Evolutionary conservation across 1,140 invertebrate species (phyloP), one percentile per base, ranked within the genome.

Genomic region (Globodera ellingtonae): DNA sequence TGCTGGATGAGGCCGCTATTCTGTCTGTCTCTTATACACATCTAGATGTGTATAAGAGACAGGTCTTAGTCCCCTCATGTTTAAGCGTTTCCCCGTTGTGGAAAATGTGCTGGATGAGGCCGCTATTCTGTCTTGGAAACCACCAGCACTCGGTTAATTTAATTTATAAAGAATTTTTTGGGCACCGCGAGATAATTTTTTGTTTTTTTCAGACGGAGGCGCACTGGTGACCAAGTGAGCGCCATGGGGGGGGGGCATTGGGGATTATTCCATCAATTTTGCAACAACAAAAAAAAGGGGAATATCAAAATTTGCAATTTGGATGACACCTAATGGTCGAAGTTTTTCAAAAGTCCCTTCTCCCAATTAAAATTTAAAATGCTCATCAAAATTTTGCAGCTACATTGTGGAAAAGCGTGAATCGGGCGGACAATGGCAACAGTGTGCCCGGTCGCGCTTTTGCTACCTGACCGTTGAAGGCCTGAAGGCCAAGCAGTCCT

Each of bases 381-480:
- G 35, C 67, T 56, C 5, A 24, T 3, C 35, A 21, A 52, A 21
- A 35, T 66, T 78, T 78, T 84, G 5, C 35, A 96, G 95, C 87
- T 98, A 98, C 86, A 90, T 96, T 72, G 94, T 98, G 18, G 96
- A 98, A 90, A 97, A 96, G 88, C 92, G 95, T 52, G 94, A 99
- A 90, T 93, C 94, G 86, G 95, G 95, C 47, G 93, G 93, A 50
- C 95, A 94, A 83, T 99, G 98, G 98, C 95, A 97, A 80, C 92
- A 95, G 79, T 95, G 95, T 82, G 95, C 95, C 66, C 95, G 94
- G 85, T 98, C 96, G 9, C 93, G 94, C 81, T 94, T 97, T 89
- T 95, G 93, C n/a, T 93, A 94, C 59, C 94, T 96, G 90, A 95
- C 95, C 10, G 93, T 97, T 2, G 94, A 93, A 73, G 93, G 93